Conservation (phyloP, 2,797 vertebrate species). For the Sebastes matsubarae region DNA sequence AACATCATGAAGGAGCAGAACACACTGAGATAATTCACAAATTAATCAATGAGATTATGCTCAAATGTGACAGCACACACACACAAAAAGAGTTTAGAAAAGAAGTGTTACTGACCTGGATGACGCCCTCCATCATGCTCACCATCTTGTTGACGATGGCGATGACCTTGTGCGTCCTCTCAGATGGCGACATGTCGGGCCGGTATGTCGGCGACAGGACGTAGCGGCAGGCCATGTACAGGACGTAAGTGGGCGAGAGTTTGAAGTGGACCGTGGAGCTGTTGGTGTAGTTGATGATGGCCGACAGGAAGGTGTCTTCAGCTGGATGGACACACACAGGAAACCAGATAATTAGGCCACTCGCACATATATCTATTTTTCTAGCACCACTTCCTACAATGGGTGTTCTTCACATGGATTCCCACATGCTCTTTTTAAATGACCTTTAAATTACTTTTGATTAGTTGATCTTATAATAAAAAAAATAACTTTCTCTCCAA, state of each 20-base stretch:
- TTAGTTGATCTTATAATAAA: not conserved
- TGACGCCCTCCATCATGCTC: slow-evolving; percentile 99
- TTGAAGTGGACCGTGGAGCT: slow-evolving; percentile 99
- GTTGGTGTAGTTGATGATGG: slow-evolving; percentile 99
- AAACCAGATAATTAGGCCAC: not conserved
- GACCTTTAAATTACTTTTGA: not conserved
- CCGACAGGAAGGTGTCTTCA: slow-evolving; percentile 96
- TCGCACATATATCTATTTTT: rapidly evolving
- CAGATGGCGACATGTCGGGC: slow-evolving; percentile 91
- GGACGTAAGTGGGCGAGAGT: slow-evolving; percentile 93
- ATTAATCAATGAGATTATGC: not conserved
- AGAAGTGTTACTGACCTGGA: slow-evolving; percentile 89
- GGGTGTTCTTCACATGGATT: not conserved
- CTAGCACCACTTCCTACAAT: not conserved
- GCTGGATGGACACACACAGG: slow-evolving; percentile 76
- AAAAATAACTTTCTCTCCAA: not conserved
- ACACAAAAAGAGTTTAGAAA: not conserved
- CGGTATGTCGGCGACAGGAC: slow-evolving; percentile 92
- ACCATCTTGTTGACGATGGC: slow-evolving; percentile 99
- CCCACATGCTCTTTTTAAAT: not conserved
- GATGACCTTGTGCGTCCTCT: slow-evolving; percentile 95
- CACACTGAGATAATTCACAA: not conserved
- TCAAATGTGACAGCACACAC: not conserved
- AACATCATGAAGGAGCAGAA: not conserved
- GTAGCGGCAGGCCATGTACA: slow-evolving; percentile 98